Conservation (phyloP, 2,113 vertebrate species). For the Pseudopipra pipra region DNA sequence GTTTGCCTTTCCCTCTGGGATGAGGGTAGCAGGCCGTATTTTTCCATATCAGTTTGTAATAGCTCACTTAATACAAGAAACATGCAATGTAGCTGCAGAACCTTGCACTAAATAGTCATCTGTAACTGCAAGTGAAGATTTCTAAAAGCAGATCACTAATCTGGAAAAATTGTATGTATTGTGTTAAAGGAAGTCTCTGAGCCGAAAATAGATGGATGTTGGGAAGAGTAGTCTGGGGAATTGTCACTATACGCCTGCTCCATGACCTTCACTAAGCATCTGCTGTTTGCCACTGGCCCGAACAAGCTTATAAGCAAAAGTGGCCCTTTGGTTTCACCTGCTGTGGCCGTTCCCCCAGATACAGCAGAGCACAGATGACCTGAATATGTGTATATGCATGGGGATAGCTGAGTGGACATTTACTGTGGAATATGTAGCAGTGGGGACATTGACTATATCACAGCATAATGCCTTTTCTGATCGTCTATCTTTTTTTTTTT, state of each 20-base stretch:
- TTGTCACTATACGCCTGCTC: not conserved
- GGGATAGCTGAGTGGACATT: not conserved
- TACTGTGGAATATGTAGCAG: not conserved
- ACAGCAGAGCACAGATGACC: not conserved
- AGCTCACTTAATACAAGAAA: not conserved
- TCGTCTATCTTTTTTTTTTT: not conserved
- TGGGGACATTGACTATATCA: not conserved
- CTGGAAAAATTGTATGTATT: constrained; percentile 33
- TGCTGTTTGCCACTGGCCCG: not conserved
- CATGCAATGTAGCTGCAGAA: not conserved
- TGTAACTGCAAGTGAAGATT: constrained; percentile 49
- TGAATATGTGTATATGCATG: not conserved
- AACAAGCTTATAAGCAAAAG: not conserved
- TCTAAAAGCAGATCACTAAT: not conserved
- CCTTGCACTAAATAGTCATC: not conserved
- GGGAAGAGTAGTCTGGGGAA: not conserved
- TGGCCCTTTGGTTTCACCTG: not conserved
- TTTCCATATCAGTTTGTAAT: not conserved
- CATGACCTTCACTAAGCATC: not conserved
- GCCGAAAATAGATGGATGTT: not conserved
- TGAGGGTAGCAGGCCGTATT: not conserved
- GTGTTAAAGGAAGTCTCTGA: constrained; percentile 55
- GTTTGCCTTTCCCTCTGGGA: not conserved
- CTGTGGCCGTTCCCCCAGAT: not conserved
- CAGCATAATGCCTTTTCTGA: not conserved